These are phyloP conservation scores for Jacana jacana DNA, from an alignment of 2,113 vertebrate species.

Conservation along the genomic window DNA sequence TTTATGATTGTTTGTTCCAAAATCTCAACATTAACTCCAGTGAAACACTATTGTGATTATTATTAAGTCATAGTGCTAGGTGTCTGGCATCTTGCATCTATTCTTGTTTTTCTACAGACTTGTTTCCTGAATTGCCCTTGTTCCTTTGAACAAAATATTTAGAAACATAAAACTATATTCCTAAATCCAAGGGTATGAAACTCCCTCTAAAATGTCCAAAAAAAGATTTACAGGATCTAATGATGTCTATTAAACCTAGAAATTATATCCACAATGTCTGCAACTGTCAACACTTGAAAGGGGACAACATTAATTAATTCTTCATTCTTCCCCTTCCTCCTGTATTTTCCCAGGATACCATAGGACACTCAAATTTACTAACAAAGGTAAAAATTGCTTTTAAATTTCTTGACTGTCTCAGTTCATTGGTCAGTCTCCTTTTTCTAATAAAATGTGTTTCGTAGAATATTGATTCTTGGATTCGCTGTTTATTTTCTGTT, in stretches of 20 bases:
- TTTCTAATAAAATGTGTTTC: neutral
- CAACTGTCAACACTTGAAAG: neutral
- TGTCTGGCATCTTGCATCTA: neutral
- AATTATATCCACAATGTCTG: neutral
- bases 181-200: neutral
- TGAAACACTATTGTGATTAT: neutral
- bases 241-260: neutral
- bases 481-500: neutral
- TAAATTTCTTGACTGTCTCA: neutral
- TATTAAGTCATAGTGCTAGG: neutral
- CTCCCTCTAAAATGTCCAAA: neutral
- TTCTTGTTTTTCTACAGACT: neutral
- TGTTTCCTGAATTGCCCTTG: neutral
- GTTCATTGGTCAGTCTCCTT: accelerated
- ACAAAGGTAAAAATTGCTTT: neutral
- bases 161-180: neutral
- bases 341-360: neutral
- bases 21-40: neutral
- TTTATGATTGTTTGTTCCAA: neutral
- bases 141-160: neutral
- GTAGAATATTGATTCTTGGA: neutral
- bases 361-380: neutral
- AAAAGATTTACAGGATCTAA: neutral
- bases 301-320: accelerated
- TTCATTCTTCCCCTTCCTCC: neutral